Percentiles rank a stretch among this genome's conserved stretches.
phyloP scores from a whole-genome alignment of 1,140 invertebrate species.

The Pogonomyrmex californicus region DNA sequence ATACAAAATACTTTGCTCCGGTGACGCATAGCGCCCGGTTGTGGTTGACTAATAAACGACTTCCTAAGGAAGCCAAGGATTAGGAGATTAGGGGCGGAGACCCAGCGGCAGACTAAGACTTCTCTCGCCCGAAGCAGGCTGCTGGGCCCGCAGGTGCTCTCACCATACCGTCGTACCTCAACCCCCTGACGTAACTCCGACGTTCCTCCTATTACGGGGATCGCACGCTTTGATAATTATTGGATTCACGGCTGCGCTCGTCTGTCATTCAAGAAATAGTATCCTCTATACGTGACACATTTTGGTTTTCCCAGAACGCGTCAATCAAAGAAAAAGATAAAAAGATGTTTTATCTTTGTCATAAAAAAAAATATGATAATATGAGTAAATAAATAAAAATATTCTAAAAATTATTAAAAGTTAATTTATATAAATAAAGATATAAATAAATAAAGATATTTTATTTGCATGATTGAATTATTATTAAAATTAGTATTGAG shows the following conservation, averaged over 20 bases:
- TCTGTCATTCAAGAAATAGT: slow-evolving; percentile 68
- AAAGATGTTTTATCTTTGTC: neutral
- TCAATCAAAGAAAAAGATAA: neutral
- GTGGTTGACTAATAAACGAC: slow-evolving; percentile 85
- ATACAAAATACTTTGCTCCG: slow-evolving; percentile 62
- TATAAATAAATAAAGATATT: neutral
- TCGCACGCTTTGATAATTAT: slow-evolving; percentile 75
- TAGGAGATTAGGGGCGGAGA: slow-evolving; percentile 84
- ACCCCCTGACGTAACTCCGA: slow-evolving; percentile 63
- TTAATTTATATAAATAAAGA: neutral
- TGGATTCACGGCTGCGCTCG: slow-evolving; percentile 64
- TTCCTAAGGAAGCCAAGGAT: slow-evolving; percentile 86
- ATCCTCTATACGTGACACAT: slow-evolving; percentile 69
- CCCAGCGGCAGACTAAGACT: slow-evolving; percentile 67
- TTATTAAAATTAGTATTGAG: neutral
- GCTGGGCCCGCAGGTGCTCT: slow-evolving; percentile 78
- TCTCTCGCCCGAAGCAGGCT: slow-evolving; percentile 65
- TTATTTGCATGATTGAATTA: neutral
- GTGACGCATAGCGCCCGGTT: slow-evolving; percentile 62
- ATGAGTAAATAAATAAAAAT: neutral
- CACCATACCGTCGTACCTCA: slow-evolving; percentile 68
- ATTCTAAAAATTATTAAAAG: neutral
- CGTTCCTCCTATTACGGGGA: slow-evolving; percentile 58
- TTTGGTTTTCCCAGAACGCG: slow-evolving; percentile 62
- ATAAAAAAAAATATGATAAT: neutral